Evolutionary conservation across 2,888 invertebrate genomes (phyloP).

Genomic region (Candidula unifasciata): DNA sequence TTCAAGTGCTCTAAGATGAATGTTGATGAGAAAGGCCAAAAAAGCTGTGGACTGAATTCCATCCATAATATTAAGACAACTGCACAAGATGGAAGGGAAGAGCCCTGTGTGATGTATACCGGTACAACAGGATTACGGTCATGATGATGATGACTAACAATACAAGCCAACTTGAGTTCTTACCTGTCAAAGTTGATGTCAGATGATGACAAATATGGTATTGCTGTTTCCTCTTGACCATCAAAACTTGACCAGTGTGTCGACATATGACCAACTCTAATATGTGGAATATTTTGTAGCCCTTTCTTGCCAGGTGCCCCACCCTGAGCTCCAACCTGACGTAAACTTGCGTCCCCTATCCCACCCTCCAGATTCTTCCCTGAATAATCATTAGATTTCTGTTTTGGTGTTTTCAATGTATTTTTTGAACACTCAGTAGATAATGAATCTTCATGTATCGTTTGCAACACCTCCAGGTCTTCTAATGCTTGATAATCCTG

Average conservation of each 20-base stretch:
- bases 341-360: neutral
- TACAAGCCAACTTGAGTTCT: neutral
- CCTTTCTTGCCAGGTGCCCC: neutral
- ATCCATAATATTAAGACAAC: too few species aligned
- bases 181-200: constrained; percentile 34
- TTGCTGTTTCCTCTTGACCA: neutral
- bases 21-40: too few species aligned
- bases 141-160: too few species aligned
- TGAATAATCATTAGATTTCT: neutral
- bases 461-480: constrained; percentile 37
- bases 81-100: too few species aligned
- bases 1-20: too few species aligned
- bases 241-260: neutral
- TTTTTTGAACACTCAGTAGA: constrained; percentile 34
- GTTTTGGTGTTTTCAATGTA: neutral
- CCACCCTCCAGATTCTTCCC: neutral
- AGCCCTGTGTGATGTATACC: too few species aligned
- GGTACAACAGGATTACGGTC: too few species aligned
- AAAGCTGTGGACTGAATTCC: too few species aligned
- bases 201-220: neutral
- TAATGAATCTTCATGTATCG: constrained; percentile 32
- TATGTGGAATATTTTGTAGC: neutral
- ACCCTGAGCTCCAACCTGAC: neutral
- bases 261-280: neutral
- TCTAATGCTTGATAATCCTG: constrained; percentile 40